Conservation (phyloP, 2,113 vertebrate genomes). For the Ictalurus punctatus region DNA sequence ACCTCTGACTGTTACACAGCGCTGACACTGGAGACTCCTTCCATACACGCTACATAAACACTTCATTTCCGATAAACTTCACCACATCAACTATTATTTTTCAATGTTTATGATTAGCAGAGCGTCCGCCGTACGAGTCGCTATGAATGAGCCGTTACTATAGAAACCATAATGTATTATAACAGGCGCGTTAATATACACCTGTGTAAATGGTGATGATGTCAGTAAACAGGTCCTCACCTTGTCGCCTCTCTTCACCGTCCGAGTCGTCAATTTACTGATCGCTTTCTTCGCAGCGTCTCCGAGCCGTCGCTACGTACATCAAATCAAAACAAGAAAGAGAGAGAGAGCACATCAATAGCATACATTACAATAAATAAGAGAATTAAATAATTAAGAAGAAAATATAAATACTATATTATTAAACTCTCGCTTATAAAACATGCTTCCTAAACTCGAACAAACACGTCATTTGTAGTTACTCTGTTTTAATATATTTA, state of each 20-base stretch:
- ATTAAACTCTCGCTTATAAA: background rate
- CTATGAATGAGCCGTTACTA: background rate
- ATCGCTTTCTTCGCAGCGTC: slow-evolving; percentile 97
- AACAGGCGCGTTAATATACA: background rate
- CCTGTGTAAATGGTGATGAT: slow-evolving; percentile 19
- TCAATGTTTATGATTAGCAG: background rate
- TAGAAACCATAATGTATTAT: background rate
- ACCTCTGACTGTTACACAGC: background rate
- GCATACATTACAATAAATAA: background rate
- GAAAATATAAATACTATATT: background rate
- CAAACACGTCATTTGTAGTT: background rate
- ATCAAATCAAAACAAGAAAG: slow-evolving; percentile 12
- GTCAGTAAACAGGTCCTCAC: slow-evolving; percentile 65
- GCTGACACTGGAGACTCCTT: slow-evolving; percentile 1
- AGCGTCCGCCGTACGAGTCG: background rate
- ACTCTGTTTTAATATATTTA: background rate
- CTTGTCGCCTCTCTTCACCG: slow-evolving; percentile 97
- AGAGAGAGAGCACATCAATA: background rate
- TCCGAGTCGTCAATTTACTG: slow-evolving; percentile 92
- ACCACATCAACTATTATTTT: background rate
- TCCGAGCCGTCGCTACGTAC: slow-evolving; percentile 86
- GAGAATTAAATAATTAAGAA: background rate
- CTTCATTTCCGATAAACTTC: background rate
- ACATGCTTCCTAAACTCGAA: background rate
- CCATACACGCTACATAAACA: background rate